These are phyloP conservation scores for Beaufortia kweichowensis DNA, from an alignment of 2,113 vertebrate genomes.

Conservation along the genomic window DNA sequence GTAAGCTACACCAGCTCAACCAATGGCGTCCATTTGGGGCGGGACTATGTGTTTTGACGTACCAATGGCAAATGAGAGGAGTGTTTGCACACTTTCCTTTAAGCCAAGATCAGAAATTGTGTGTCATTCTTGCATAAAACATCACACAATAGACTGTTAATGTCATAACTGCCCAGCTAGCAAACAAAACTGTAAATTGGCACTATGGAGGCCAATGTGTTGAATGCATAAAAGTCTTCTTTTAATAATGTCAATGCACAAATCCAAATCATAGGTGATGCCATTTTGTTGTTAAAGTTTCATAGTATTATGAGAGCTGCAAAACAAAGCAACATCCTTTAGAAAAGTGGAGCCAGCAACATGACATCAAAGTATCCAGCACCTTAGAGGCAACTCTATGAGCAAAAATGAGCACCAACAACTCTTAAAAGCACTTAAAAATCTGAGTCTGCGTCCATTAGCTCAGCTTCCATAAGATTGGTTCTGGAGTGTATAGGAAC, in stretches of 20 bases:
- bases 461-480: constrained; percentile 89
- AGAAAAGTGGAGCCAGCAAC: not conserved
- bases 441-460: constrained; percentile 89
- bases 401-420: constrained; percentile 24
- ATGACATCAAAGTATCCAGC: constrained; percentile 68
- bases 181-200: not conserved
- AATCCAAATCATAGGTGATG: not conserved
- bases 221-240: not conserved
- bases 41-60: not conserved
- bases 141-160: not conserved
- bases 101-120: not conserved
- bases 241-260: not conserved
- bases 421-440: constrained; percentile 73
- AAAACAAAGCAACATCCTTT: not conserved
- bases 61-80: not conserved
- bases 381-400: constrained; percentile 62
- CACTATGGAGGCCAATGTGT: not conserved
- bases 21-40: not conserved
- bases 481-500: constrained; percentile 89
- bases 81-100: not conserved
- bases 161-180: not conserved
- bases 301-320: not conserved
- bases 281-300: not conserved
- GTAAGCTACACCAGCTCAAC: not conserved
- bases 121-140: not conserved